A percentile compares a stretch with the other conserved stretches of the same genome.
Evolutionary conservation across 1,140 invertebrate genomes (phyloP).

Genomic region (Paraescarpia echinospica): DNA sequence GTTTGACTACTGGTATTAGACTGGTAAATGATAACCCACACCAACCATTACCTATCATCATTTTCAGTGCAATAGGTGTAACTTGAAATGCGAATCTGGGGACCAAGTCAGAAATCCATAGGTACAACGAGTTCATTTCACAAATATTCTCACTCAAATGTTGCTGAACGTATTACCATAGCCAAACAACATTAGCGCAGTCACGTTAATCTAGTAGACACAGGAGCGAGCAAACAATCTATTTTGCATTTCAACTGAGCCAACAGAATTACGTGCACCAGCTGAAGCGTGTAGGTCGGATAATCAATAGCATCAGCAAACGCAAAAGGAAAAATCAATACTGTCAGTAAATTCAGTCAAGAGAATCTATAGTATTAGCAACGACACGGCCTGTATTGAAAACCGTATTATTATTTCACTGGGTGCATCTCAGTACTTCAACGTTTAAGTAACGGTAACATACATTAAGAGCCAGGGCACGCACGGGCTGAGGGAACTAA

Average conservation of each 20-base stretch:
- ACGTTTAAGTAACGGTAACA: not conserved
- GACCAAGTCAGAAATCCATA: not conserved
- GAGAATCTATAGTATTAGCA: constrained; percentile 6
- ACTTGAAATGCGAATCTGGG: not conserved
- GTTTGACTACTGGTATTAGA: not conserved
- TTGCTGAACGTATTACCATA: not conserved
- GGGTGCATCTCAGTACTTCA: not conserved
- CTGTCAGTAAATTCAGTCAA: not conserved
- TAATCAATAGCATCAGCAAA: not conserved
- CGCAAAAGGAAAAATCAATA: not conserved
- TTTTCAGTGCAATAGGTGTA: not conserved
- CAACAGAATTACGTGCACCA: not conserved
- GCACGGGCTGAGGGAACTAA: not conserved
- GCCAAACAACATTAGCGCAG: not conserved
- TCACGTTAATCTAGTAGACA: not conserved
- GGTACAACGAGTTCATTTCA: not conserved
- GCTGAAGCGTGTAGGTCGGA: not conserved
- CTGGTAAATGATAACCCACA: not conserved
- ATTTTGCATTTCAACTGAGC: not conserved
- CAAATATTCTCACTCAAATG: not conserved
- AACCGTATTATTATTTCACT: not conserved
- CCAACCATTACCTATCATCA: not conserved
- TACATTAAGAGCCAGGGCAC: not conserved
- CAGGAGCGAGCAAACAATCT: not conserved
- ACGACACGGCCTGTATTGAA: not conserved